Percentiles rank a stretch among this genome's conserved stretches.
These are phyloP conservation scores for Synanthedon vespiformis DNA, from an alignment of 2,888 invertebrate species.

Conservation along the genomic window DNA sequence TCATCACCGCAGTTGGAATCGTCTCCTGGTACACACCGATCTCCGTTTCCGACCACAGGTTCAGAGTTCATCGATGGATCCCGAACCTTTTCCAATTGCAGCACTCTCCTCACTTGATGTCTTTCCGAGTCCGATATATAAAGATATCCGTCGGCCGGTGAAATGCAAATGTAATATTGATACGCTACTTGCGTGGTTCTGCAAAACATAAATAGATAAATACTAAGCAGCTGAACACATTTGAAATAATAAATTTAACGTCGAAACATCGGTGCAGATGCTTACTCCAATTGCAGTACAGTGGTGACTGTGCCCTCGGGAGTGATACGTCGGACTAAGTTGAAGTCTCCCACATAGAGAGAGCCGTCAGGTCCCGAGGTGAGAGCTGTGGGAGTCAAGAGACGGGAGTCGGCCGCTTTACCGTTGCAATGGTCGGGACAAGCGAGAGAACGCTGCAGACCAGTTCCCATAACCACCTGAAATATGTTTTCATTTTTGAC, in stretches of 20 bases:
- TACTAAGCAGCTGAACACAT: not conserved
- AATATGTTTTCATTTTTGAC: conserved; percentile 26
- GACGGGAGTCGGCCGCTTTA: conserved; percentile 84
- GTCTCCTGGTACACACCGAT: conserved; percentile 94
- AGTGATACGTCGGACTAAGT: conserved; percentile 90
- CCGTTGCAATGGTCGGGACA: conserved; percentile 91
- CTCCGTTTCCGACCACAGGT: conserved; percentile 89
- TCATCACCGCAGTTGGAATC: conserved; percentile 97
- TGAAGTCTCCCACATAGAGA: conserved; percentile 96
- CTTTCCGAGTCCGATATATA: conserved; percentile 97
- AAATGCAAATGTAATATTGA: conserved; percentile 96
- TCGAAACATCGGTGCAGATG: conserved; percentile 3
- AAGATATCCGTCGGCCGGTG: conserved; percentile 94
- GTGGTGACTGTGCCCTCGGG: conserved; percentile 92
- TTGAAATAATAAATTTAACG: not conserved
- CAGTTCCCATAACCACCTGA: conserved; percentile 92
- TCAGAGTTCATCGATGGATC: conserved; percentile 89
- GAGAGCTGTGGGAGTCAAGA: conserved; percentile 93
- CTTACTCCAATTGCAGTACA: conserved; percentile 86
- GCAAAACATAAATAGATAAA: conserved; percentile 22
- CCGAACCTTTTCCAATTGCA: conserved; percentile 82
- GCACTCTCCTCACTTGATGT: conserved; percentile 86
- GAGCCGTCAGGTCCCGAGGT: conserved; percentile 97
- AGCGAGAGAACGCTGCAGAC: conserved; percentile 84
- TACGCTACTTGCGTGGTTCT: conserved; percentile 96